phyloP scores from a whole-genome alignment of 2,797 vertebrate genomes.

The Lepidocolaptes lacrymiger region DNA sequence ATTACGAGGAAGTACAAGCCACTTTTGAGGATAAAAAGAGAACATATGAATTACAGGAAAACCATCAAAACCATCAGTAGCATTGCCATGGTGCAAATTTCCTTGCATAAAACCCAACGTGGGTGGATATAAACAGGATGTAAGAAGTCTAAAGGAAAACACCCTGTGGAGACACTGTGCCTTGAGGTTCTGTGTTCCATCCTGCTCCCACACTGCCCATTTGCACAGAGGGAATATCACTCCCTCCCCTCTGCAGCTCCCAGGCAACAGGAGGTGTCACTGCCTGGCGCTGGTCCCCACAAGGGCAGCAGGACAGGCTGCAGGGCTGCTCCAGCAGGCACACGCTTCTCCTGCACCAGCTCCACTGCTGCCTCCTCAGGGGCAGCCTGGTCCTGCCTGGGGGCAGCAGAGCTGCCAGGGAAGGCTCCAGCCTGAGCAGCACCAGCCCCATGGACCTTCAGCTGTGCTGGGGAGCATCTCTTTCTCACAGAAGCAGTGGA shows the following conservation, averaged over 20 bases:
- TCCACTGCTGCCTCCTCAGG: not conserved
- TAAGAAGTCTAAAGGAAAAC: not conserved
- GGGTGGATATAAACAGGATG: not conserved
- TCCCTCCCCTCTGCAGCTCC: not conserved
- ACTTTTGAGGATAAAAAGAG: not conserved
- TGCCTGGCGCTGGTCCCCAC: not conserved
- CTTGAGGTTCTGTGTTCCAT: not conserved
- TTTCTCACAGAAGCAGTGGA: slow-evolving; percentile 9
- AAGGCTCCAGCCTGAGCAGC: not conserved
- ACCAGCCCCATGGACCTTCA: not conserved
- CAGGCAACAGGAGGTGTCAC: fast-evolving
- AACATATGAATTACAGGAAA: not conserved
- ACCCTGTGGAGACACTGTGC: not conserved
- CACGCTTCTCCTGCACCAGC: not conserved
- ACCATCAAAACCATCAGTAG: not conserved
- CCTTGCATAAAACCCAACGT: not conserved
- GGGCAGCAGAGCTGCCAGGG: not conserved
- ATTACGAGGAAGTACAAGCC: not conserved
- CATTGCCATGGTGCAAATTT: not conserved
- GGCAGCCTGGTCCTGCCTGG: not conserved
- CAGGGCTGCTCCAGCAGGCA: not conserved
- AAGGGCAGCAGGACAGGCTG: not conserved
- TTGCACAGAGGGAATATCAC: fast-evolving
- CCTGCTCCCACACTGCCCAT: not conserved
- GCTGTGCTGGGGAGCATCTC: not conserved